Evolutionary conservation across 2,888 invertebrate genomes (phyloP).

Genomic region (Helleia helle): DNA sequence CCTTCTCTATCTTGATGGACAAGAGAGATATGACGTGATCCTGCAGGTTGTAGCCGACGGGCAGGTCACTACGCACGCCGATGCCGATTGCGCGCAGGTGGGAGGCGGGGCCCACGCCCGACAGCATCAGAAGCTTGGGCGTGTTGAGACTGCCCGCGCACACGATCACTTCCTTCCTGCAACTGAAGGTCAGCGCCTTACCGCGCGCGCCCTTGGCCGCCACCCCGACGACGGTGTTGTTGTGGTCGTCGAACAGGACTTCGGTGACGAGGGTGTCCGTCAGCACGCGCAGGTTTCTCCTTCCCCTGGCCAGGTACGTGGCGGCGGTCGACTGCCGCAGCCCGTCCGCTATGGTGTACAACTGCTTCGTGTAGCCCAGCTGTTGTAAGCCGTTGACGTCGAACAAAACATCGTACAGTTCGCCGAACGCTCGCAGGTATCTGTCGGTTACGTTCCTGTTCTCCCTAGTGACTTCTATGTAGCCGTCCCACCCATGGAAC

Average conservation of each 20-base stretch:
- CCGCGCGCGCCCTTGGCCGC: constrained; percentile 17
- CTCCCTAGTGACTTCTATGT: constrained; percentile 23
- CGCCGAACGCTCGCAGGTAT: constrained; percentile 38
- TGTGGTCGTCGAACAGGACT: constrained; percentile 25
- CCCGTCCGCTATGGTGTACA: constrained; percentile 42
- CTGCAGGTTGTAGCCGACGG: constrained; percentile 34
- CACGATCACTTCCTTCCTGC: constrained; percentile 35
- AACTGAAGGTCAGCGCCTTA: constrained; percentile 17
- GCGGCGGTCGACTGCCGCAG: constrained; percentile 45
- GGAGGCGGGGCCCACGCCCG: constrained; percentile 33
- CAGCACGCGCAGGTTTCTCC: constrained; percentile 67
- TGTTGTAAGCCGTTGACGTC: constrained; percentile 43
- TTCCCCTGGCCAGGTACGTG: constrained; percentile 20
- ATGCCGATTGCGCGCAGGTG: constrained; percentile 47
- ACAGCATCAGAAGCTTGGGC: constrained; percentile 28
- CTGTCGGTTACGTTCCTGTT: constrained; percentile 15
- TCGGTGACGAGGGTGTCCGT: constrained; percentile 24
- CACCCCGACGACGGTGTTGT: constrained; percentile 27
- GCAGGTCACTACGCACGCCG: constrained; percentile 28
- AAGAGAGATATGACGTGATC: constrained; percentile 27
- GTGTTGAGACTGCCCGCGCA: constrained; percentile 45
- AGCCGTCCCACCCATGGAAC: constrained; percentile 27
- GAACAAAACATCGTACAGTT: constrained; percentile 34
- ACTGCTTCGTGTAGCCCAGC: constrained; percentile 49
- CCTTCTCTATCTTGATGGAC: constrained; percentile 22